Conservation (phyloP, 2,113 vertebrate genomes). For the Alaudala cheleensis region DNA sequence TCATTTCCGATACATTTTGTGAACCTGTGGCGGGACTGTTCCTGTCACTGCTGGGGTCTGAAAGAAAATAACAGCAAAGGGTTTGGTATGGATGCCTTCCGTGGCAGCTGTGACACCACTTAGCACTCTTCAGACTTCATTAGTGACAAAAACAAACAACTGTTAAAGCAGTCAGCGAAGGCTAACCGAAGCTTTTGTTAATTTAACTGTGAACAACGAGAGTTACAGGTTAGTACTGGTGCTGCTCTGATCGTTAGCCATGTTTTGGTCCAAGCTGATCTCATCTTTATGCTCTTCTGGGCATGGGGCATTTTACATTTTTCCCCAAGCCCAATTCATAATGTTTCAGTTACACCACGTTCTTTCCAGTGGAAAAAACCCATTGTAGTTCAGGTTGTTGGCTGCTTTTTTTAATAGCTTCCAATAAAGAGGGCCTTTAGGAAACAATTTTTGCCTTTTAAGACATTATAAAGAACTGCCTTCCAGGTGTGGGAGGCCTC, state of each 20-base stretch:
- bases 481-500: conserved; percentile 21
- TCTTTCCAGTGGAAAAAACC: not conserved
- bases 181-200: conserved; percentile 70
- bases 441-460: not conserved
- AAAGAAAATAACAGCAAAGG: conserved; percentile 79
- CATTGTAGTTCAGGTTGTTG: not conserved
- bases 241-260: conserved; percentile 30
- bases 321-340: conserved; percentile 14
- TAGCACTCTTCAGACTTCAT: conserved; percentile 66
- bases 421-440: conserved; percentile 13
- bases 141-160: conserved; percentile 77
- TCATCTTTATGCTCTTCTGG: conserved; percentile 35
- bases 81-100: conserved; percentile 63
- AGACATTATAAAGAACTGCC: conserved; percentile 32
- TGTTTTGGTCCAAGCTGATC: conserved; percentile 34
- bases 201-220: conserved; percentile 53
- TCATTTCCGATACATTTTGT: conserved; percentile 97
- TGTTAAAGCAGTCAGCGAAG: conserved; percentile 72
- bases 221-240: conserved; percentile 60
- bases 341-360: not conserved
- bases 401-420: not conserved
- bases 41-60: conserved; percentile 90
- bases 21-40: conserved; percentile 84
- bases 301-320: conserved; percentile 28
- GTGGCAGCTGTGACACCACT: conserved; percentile 21